Evolutionary conservation across 2,113 vertebrate species (phyloP).

Genomic region (Gambusia holbrooki): DNA sequence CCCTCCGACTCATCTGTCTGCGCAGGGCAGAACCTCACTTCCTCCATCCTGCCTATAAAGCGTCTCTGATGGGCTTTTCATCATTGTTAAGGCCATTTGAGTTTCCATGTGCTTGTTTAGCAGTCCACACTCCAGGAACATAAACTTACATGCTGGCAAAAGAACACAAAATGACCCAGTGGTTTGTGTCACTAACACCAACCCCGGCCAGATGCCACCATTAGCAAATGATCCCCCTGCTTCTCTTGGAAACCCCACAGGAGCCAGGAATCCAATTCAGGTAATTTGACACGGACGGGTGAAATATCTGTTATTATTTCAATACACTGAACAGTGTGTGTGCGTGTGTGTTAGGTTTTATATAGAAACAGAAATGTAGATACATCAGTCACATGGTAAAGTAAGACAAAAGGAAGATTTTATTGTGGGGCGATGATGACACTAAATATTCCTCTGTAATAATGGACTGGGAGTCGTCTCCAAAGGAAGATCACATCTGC

Average conservation of each 20-base stretch:
- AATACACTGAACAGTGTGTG: slow-evolving; percentile 19
- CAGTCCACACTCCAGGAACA: neutral
- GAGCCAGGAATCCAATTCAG: slow-evolving; percentile 42
- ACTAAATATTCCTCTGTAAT: neutral
- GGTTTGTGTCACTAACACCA: slow-evolving; percentile 32
- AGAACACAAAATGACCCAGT: slow-evolving; percentile 4
- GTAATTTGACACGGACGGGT: slow-evolving; percentile 25
- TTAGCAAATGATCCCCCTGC: slow-evolving; percentile 57
- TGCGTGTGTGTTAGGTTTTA: slow-evolving; percentile 42
- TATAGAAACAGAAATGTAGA: slow-evolving; percentile 14
- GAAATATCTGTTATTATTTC: slow-evolving; percentile 37
- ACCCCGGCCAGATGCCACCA: slow-evolving; percentile 61
- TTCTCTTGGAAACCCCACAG: slow-evolving; percentile 40
- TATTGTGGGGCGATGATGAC: neutral
- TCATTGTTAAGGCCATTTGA: slow-evolving; percentile 1
- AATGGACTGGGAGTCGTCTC: slow-evolving; percentile 22
- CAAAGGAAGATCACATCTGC: slow-evolving; percentile 13
- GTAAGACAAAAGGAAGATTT: slow-evolving; percentile 2
- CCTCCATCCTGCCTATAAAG: slow-evolving; percentile 21
- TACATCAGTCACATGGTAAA: neutral
- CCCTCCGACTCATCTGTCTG: slow-evolving; percentile 26
- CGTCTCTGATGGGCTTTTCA: slow-evolving; percentile 22
- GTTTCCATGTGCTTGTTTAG: neutral
- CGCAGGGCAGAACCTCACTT: slow-evolving; percentile 49
- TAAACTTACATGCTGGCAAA: neutral